A percentile compares a stretch with the other conserved stretches of the same genome.
phyloP scores from a whole-genome alignment of 2,797 vertebrate species.

The Helicolenus hilgendorfi region DNA sequence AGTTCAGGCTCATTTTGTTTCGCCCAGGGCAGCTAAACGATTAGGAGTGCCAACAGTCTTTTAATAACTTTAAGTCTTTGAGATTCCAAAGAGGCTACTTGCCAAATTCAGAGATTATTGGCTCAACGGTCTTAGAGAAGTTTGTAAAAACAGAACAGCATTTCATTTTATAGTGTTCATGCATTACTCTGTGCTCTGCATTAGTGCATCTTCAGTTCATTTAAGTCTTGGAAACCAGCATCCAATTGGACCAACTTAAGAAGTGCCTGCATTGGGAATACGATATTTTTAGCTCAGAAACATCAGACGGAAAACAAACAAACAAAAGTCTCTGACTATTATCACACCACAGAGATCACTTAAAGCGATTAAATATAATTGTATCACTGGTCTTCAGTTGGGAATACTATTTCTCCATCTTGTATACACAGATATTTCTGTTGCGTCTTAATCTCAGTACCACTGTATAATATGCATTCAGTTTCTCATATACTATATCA shows the following conservation, averaged over 20 bases:
- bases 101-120: conserved; percentile 29
- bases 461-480: neutral
- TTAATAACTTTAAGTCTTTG: conserved; percentile 19
- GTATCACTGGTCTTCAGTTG: neutral
- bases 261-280: neutral
- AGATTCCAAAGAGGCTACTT: conserved; percentile 1
- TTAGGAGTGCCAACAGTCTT: neutral
- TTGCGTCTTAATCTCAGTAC: neutral
- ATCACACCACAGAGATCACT: conserved; percentile 7
- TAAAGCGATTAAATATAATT: neutral
- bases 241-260: neutral
- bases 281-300: neutral
- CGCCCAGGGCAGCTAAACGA: neutral
- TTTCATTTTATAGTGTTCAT: neutral
- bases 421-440: neutral
- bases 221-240: neutral
- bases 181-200: neutral
- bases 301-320: neutral
- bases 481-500: neutral
- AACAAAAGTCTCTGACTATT: neutral
- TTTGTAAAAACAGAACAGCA: conserved; percentile 14
- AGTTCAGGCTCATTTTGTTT: conserved; percentile 6
- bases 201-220: neutral
- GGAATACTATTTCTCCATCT: neutral
- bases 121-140: conserved; percentile 3